Evolutionary conservation across 2,888 invertebrate species (phyloP), one percentile per base, ranked within the genome.

Genomic region (Lordiphosa fenestrarum): DNA sequence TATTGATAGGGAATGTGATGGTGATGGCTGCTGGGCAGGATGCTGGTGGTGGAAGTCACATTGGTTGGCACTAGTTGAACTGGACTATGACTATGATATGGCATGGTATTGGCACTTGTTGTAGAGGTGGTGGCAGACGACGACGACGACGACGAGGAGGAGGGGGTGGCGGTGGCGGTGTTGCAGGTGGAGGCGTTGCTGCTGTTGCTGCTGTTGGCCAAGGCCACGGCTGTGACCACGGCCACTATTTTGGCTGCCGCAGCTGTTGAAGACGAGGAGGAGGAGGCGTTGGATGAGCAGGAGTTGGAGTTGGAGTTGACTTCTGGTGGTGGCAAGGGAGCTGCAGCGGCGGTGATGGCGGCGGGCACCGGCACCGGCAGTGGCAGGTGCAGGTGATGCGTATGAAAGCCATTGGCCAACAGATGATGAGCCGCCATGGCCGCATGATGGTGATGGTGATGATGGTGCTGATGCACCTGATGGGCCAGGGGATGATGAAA

Each of bases 141-240:
- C 62, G 70, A 42, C 57, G 70, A 53, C 61, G 70, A 42, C 57
- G 65, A 30, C 1, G 42, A 4, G 13, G 13, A 62, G 37, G 48
- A 49, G 56, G 58, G 47, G 19, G 25, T 4, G 49, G 3, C 42
- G 71, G 30, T 48, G 58, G 38, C 50, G 54, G 23, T 67, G 51
- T 7, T 56, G 38, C 4, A 37, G 71, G 12, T 52, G 23, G 61
- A 51, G 39, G 69, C 23, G 30, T 50, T 66, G 77, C 56, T 71
- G 76, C 54, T 48, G 70, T 56, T 77, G 54, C 68, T 73, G 57
- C 71, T 73, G 46, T 67, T 71, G 48, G 72, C 69, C 59, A 71
- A 73, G 38, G 84, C 73, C 5, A 69, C 62, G 30, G 78, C 77
- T 30, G 84, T 80, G 33, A 85, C 87, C 15, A 81, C 86, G 47